These are phyloP conservation scores for Calycopis cecrops DNA, from an alignment of 1,140 invertebrate species.

Conservation along the genomic window DNA sequence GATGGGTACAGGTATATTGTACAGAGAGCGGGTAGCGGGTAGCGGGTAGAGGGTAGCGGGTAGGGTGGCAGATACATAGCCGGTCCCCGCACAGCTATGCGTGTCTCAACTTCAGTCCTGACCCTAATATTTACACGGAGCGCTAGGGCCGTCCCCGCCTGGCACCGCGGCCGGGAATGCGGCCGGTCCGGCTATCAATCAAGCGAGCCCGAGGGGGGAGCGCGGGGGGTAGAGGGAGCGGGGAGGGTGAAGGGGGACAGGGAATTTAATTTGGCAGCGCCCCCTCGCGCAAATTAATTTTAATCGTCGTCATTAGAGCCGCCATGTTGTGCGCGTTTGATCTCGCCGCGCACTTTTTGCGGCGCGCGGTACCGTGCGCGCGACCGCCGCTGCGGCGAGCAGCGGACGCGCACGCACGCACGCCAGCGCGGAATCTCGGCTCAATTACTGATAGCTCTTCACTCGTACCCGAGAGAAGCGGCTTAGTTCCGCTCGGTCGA, in stretches of 20 bases:
- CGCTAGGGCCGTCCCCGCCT: background rate
- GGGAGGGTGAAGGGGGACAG: slow-evolving; percentile 8
- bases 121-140: too few species aligned
- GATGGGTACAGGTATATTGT: too few species aligned
- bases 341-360: slow-evolving; percentile 34
- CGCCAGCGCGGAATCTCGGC: background rate
- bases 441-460: too few species aligned
- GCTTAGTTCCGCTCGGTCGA: too few species aligned
- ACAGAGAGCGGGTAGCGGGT: too few species aligned
- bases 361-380: slow-evolving; percentile 18
- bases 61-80: too few species aligned
- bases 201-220: background rate
- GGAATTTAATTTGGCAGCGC: slow-evolving; percentile 47
- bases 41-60: too few species aligned
- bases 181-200: slow-evolving; percentile 21
- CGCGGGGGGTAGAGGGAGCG: too few species aligned
- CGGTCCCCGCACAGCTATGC: too few species aligned
- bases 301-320: slow-evolving; percentile 62
- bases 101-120: too few species aligned
- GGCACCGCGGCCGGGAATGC: background rate
- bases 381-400: background rate
- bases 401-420: slow-evolving; percentile 15
- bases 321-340: slow-evolving; percentile 32
- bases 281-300: slow-evolving; percentile 59
- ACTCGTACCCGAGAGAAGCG: too few species aligned